Base-by-base conservation (phyloP, 2,797 vertebrate genomes). In the Todus mexicanus region DNA sequence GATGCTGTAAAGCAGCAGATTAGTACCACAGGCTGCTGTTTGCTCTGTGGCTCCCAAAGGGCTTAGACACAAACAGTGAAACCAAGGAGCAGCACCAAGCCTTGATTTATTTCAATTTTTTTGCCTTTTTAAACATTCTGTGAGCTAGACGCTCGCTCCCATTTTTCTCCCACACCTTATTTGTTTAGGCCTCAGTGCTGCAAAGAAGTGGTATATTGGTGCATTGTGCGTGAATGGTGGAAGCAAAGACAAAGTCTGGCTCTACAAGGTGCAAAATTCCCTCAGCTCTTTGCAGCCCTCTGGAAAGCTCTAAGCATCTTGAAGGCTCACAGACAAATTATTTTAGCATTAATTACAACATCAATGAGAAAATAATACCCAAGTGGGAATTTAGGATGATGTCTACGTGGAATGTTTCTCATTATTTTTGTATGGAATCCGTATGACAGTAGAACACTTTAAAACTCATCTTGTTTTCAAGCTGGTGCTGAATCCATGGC, bases 301-400 rank as follows among this genome's bases (percentile, higher is more conserved):
- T 77, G 63, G 84, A 92, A 96, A 85, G 90, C 90, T 85, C 75
- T 21, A 38, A 93, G 95, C 81, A 81, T 93, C 82, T 74, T 78
- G 82, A 92, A 93, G 56, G 79, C 87, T 84, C 73, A 50, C 33
- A 89, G 57, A 83, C 69, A 95, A 89, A 93, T 94, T 95, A 90
- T 93, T 94, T 84, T 83, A 96, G 94, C 92, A 94, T 95, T 92
- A 96, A 95, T 94, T 96, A 92, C 82, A 89, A 95, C 87, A 95
- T 89, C 92, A 93, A 84, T 90, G 92, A 93, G 76, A 84, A 94
- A 96, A 94, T 26, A 90, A 85, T 79, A 83, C 81, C 84, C 92
- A 82, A 92, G 66, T 81, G 88, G 75, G 91, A 94, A 90, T 92
- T 82, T 45, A 92, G 82, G 64, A 94, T 71, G 82, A 68, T 92